phyloP scores from a whole-genome alignment of 37 sponge, comb jelly and placozoan species.

The Aphrocallistes beatrix region DNA sequence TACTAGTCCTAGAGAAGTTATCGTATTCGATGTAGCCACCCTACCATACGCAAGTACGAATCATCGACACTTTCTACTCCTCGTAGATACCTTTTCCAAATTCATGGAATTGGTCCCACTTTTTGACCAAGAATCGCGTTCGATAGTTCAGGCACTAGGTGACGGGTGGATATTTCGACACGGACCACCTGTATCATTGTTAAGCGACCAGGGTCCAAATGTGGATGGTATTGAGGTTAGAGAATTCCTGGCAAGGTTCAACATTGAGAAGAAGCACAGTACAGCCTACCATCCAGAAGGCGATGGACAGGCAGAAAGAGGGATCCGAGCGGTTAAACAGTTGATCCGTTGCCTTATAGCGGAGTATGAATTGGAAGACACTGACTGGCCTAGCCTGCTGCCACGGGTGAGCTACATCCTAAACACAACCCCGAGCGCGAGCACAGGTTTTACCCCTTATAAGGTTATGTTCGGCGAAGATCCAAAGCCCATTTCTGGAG shows the following conservation, averaged over 20 bases:
- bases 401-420: no score
- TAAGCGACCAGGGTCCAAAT: neutral
- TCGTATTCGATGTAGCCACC: neutral
- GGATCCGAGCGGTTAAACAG: no score
- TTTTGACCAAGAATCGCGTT: neutral
- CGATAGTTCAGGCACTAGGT: neutral
- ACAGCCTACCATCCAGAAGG: neutral
- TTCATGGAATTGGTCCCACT: neutral
- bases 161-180: neutral
- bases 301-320: no score
- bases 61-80: no score
- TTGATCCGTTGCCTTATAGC: no score
- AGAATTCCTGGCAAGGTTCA: neutral
- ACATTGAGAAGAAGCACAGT: neutral
- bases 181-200: neutral
- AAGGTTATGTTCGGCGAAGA: no score
- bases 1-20: neutral
- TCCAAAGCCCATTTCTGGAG: no score
- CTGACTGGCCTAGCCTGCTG: no score
- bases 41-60: neutral
- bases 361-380: no score
- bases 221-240: neutral
- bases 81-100: no score
- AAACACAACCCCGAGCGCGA: no score
- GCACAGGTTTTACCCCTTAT: no score